Base-by-base conservation (phyloP, 2,888 invertebrate species). In the Frankliniella intonsa region DNA sequence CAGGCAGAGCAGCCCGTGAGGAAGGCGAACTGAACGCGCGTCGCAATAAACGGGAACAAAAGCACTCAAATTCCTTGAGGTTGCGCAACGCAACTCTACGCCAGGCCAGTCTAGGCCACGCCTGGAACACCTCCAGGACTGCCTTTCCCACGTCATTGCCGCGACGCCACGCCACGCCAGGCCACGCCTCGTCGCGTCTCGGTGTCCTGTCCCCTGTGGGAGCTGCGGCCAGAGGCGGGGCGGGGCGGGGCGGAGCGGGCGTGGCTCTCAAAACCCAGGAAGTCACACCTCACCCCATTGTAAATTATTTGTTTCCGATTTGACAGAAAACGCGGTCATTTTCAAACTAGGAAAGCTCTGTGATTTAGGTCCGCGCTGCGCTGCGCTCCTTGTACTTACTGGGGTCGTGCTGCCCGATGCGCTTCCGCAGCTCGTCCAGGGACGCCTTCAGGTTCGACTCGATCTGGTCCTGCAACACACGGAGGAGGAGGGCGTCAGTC, bases 341-440 rank as follows among this genome's bases (percentile, higher is more conserved):
- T 38, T 38, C 38, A 38, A 38, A 38, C 38, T 2, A 38, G 3
- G 38, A 38, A 2, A 38, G 5, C 38, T 38, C 38, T 38, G 5
- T 38, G 38, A 38, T n/a, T n/a, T n/a, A n/a, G n/a, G n/a, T 38
- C 38, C 38, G 38, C 5, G 55, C 55, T 10, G 12, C 55, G 12
- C 55, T 55, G 3, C 12, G 65, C 65, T 8, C n/a, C 65, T n/a
- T 22, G 8, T 17, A 69, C 69, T 25, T 25, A 76, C 69, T 25
- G 22, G 69, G 69, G 25, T 76, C 69, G 69, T 25, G 22, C 69
- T 76, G 22, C 7, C 69, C 69, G 69, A 76, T 76, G n/a, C 69
- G 69, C 69, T 76, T 8, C 69, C 69, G n/a, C 69, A 76, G 69
- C 69, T 76, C 69, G 69, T 76, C 69, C 69, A 76, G 69, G 69